Evolutionary conservation across 1,140 invertebrate species (phyloP).

Genomic region (Neodiprion virginianus): DNA sequence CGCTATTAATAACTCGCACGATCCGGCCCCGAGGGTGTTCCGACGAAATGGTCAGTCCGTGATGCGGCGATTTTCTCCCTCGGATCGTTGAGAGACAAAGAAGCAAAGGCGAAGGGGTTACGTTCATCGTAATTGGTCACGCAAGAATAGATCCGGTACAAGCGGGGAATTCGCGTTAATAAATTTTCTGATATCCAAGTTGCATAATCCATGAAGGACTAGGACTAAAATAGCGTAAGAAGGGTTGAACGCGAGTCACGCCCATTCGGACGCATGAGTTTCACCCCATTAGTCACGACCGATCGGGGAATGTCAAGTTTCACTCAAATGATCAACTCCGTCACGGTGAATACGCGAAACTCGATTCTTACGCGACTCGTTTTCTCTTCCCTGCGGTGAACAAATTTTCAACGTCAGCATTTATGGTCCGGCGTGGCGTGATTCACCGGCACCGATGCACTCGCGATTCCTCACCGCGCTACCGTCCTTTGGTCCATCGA

Average conservation of each 20-base stretch:
- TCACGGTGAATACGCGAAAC: not conserved
- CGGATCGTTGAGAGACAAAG: not conserved
- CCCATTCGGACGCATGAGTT: not conserved
- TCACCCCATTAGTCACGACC: not conserved
- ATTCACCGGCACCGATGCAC: too few species aligned
- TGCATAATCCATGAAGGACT: conserved; percentile 4
- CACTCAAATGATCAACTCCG: not conserved
- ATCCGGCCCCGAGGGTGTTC: not conserved
- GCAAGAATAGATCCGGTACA: too few species aligned
- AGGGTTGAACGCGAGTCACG: not conserved
- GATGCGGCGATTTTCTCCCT: not conserved
- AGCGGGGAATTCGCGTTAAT: not conserved
- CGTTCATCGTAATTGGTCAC: not conserved
- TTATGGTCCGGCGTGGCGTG: too few species aligned
- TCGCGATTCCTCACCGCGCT: too few species aligned
- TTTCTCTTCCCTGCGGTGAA: not conserved
- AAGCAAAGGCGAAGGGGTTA: not conserved
- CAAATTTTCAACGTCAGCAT: too few species aligned
- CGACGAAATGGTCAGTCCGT: not conserved
- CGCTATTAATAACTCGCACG: not conserved
- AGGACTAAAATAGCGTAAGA: not conserved
- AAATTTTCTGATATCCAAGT: not conserved
- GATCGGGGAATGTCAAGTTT: not conserved
- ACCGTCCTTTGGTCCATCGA: not conserved
- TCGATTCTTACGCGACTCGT: not conserved